A percentile compares a stretch with the other conserved stretches of the same genome.
These are phyloP conservation scores for Lamellibrachia columna DNA, from an alignment of 2,888 invertebrate species.

Conservation along the genomic window DNA sequence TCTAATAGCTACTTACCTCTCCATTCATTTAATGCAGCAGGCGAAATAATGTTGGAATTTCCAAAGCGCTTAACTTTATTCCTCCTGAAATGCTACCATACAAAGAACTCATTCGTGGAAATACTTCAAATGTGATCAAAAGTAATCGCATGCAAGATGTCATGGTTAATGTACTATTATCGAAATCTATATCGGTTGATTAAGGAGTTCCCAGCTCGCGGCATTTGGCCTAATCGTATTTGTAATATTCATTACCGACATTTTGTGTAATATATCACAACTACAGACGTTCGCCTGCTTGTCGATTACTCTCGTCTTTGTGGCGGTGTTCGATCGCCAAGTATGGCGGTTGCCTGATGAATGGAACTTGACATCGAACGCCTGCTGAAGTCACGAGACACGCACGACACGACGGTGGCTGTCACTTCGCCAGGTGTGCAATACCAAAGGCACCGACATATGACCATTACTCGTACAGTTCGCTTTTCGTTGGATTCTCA, in stretches of 20 bases:
- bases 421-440: background rate
- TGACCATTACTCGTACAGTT: background rate
- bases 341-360: background rate
- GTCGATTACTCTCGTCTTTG: background rate
- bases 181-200: background rate
- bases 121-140: too few relatives aligned
- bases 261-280: background rate
- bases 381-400: background rate
- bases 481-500: background rate
- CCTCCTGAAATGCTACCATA: too few relatives aligned
- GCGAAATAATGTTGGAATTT: too few relatives aligned
- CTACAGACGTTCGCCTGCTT: background rate
- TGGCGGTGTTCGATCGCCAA: background rate
- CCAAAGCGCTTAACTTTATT: too few relatives aligned
- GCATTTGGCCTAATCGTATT: background rate
- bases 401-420: too few relatives aligned
- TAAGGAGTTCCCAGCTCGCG: background rate
- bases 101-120: too few relatives aligned
- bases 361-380: slow-evolving; percentile 1
- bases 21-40: too few relatives aligned
- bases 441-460: background rate
- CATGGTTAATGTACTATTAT: background rate
- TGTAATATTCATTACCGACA: slow-evolving; percentile 3
- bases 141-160: background rate
- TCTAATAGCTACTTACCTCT: too few relatives aligned